Base-by-base conservation (phyloP, 2,113 vertebrate species). In the Coreoperca whiteheadi region DNA sequence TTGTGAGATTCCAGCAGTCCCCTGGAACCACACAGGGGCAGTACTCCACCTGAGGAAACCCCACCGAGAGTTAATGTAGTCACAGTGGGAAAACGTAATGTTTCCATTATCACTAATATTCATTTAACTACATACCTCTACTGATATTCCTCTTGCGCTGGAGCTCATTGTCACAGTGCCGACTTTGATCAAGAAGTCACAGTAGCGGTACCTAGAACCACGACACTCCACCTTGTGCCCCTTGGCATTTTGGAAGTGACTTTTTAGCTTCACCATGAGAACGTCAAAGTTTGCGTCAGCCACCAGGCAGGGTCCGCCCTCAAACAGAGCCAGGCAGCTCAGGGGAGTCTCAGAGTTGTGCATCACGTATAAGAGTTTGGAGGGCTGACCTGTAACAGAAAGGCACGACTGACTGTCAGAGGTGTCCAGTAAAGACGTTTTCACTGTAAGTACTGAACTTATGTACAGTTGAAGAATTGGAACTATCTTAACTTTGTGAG, bases 191-290 rank as follows among this genome's bases (percentile, higher is more conserved):
- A 98, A 92, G 93, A 99, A 99, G 92, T 99, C 98, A 37, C 97
- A 97, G 92, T 98, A 99, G 84, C 97, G 97, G 91, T 97, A 99
- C 65, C 98, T 96, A 0, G 97, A 95, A 0, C 98, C 98, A 0
- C 98, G 96, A 85, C 96, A 98, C 93, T 99, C 98, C 64, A 99
- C 98, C 93, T 99, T 99, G 95, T 98, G 98, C 2, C 96, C 97
- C 81, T 99, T 99, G 81, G 98, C 97, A 0, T 99, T 99, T 88
- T 99, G 98, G 91, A 99, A 99, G 90, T 99, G 98, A 60, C 97
- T 98, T 92, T 99, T 99, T 60, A 99, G 91, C 85, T 99, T 99
- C 86, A 98, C 95, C 98, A 99, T 99, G 0, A 99, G 97, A 48
- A 96, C 96, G 23, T 99, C 98, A 0, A 99, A 99, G 95, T 99